A percentile compares a stretch with the other conserved stretches of the same genome.
Evolutionary conservation across 2,113 vertebrate genomes (phyloP).

Genomic region (Falcunculus frontatus): DNA sequence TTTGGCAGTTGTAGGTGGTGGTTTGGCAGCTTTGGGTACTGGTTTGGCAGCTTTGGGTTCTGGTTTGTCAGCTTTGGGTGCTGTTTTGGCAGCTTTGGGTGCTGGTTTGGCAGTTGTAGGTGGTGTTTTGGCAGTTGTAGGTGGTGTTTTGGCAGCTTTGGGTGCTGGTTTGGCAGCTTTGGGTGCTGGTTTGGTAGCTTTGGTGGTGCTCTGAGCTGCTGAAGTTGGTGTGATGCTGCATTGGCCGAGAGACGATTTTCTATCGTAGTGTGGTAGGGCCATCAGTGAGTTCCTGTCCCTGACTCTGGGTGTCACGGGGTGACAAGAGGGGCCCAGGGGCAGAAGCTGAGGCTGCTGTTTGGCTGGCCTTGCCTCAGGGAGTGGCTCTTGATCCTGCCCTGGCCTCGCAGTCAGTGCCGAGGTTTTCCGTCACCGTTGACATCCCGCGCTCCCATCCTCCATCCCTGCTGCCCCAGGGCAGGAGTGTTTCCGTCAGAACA

Average conservation of each 20-base stretch:
- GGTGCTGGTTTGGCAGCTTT: neutral
- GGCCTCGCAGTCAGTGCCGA: rapidly evolving
- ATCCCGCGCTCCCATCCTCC: neutral
- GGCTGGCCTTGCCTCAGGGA: neutral
- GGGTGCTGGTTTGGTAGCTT: neutral
- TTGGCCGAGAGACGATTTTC: neutral
- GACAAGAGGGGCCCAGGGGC: neutral
- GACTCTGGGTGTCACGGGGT: neutral
- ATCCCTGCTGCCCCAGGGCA: neutral
- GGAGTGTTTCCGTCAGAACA: neutral
- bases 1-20: rapidly evolving
- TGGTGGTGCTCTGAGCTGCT: neutral
- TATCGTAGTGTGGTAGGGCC: rapidly evolving
- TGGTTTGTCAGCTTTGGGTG: no score
- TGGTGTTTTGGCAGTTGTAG: neutral
- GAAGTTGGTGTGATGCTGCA: neutral
- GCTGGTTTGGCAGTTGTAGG: neutral
- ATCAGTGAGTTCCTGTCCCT: neutral
- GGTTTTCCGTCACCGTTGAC: neutral
- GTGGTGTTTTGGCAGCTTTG: neutral
- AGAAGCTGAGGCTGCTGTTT: neutral
- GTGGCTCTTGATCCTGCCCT: neutral
- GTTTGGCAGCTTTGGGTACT: rapidly evolving
- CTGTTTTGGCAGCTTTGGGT: neutral
- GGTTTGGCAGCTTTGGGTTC: rapidly evolving